Conservation (phyloP, 2,888 invertebrate genomes). For the Chironomus riparius region DNA sequence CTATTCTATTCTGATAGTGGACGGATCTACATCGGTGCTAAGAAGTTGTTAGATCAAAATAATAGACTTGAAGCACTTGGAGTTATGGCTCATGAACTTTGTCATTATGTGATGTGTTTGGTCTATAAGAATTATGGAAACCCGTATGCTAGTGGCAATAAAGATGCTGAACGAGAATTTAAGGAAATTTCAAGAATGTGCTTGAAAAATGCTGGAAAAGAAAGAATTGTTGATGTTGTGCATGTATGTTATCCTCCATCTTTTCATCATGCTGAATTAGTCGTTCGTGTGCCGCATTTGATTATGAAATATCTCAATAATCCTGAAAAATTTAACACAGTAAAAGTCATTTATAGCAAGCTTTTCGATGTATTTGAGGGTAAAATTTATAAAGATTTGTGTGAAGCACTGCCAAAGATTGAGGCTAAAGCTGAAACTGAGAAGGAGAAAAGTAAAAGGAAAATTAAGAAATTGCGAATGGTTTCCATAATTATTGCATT, state of each 20-base stretch:
- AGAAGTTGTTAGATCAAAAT: background rate
- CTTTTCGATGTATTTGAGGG: background rate
- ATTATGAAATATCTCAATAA: background rate
- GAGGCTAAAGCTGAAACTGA: background rate
- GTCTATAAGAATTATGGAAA: background rate
- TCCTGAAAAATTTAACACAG: background rate
- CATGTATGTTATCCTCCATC: background rate
- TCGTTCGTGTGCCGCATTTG: background rate
- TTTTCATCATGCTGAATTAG: background rate
- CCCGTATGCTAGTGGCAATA: background rate
- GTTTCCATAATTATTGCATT: background rate
- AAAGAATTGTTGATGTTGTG: background rate
- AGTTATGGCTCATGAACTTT: background rate
- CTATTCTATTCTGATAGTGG: background rate
- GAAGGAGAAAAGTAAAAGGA: background rate
- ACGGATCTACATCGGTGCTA: background rate
- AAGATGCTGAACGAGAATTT: background rate
- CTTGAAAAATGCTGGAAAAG: background rate
- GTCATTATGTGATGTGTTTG: background rate
- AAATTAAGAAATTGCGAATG: background rate
- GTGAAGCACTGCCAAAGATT: background rate
- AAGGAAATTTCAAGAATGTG: background rate
- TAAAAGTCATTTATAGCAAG: background rate
- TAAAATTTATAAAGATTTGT: background rate
- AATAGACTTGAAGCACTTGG: background rate